These are phyloP conservation scores for Pitta sordida DNA, from an alignment of 2,113 vertebrate genomes.

Conservation along the genomic window DNA sequence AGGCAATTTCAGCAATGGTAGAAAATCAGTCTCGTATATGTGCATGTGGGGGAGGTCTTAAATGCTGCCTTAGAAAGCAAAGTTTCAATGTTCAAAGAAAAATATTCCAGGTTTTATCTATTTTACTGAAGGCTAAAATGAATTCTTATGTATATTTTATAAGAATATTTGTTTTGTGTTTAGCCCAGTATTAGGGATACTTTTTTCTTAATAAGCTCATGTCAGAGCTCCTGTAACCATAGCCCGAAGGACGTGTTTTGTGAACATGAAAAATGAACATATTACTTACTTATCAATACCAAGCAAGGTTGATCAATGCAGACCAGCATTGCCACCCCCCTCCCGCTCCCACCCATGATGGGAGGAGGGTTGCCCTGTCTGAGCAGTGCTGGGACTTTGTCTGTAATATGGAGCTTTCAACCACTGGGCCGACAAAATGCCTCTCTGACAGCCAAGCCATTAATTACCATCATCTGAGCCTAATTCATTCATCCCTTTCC, in stretches of 20 bases:
- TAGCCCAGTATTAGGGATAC: constrained; percentile 23
- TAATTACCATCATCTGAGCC: constrained; percentile 84
- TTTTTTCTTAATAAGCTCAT: constrained; percentile 51
- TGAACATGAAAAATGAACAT: constrained; percentile 74
- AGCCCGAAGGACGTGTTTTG: constrained; percentile 66
- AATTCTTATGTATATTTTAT: constrained; percentile 67
- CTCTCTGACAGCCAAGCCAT: constrained; percentile 83
- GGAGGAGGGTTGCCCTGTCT: constrained; percentile 41
- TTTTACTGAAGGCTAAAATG: constrained; percentile 56
- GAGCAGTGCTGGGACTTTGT: constrained; percentile 62
- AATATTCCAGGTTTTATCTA: constrained; percentile 5
- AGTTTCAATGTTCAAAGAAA: neutral
- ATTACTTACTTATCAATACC: constrained; percentile 73
- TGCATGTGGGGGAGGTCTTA: accelerated
- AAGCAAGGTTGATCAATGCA: constrained; percentile 63
- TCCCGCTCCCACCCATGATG: neutral
- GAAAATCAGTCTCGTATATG: neutral
- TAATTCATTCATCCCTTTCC: constrained; percentile 84
- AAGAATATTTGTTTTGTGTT: constrained; percentile 68
- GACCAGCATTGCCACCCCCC: neutral
- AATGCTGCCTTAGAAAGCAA: neutral
- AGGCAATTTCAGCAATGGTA: neutral
- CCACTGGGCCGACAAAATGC: constrained; percentile 70
- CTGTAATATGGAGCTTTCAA: constrained; percentile 68
- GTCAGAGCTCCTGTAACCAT: constrained; percentile 45